Percentiles rank a stretch among this genome's conserved stretches.
Conservation (phyloP, 1,140 invertebrate species). For the Propsilocerus akamusi region DNA sequence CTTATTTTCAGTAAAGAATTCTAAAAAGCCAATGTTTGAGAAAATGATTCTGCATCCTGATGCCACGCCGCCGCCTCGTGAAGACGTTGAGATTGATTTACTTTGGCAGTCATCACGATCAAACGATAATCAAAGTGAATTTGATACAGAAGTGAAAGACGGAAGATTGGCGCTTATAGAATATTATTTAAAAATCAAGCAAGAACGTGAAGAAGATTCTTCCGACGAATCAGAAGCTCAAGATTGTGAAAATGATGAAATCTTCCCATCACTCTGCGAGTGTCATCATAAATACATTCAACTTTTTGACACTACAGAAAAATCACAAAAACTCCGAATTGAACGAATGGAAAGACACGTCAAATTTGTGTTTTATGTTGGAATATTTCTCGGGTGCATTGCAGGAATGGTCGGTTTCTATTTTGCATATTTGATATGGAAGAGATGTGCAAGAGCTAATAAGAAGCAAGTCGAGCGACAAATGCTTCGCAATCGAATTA, state of each 20-base stretch:
- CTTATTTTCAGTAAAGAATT: neutral
- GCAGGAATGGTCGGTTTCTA: neutral
- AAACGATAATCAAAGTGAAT: neutral
- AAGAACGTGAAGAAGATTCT: neutral
- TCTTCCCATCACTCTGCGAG: neutral
- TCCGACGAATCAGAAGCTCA: too few species aligned
- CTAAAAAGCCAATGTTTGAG: constrained; percentile 5
- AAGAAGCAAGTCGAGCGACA: neutral
- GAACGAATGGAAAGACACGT: neutral
- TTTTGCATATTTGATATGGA: neutral
- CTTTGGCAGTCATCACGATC: neutral
- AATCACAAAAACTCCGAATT: neutral
- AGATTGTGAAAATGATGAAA: neutral
- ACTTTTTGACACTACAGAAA: neutral
- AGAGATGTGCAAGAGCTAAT: neutral
- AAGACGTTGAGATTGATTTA: neutral
- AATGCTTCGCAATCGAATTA: neutral
- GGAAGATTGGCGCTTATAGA: neutral
- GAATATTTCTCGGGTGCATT: neutral
- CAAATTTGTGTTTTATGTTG: neutral
- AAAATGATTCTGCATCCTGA: constrained; percentile 5
- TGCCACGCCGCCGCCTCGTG: neutral
- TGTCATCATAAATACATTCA: neutral
- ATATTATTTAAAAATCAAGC: neutral
- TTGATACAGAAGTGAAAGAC: neutral